Evolutionary conservation across 23 tunicate species (phyloP), one percentile per base, ranked within the genome.

Genomic region (Styela clava): DNA sequence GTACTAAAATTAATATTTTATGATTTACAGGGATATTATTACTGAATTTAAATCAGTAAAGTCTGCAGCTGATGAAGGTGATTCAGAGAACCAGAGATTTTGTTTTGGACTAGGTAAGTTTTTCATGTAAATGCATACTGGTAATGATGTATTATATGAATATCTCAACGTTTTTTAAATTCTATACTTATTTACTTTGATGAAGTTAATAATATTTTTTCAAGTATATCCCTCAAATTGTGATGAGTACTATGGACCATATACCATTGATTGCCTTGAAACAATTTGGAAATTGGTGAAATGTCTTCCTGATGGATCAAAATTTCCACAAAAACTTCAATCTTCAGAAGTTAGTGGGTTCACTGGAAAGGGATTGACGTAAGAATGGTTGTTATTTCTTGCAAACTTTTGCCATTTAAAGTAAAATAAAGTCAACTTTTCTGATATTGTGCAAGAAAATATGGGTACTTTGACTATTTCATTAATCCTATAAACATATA

Each of bases 61-160:
- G 26, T 16, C 52, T 25, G 23, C 62, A 37, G 63, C 82, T 23
- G 82, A 78, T 52, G 2, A n/a, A 28, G 82, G 82, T 2, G 34
- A 52, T 52, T 16, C 34, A 19, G 26, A 31, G n/a, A 63, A 52
- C 22, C 82, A 78, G 35, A 34, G 2, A 3, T 37, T 52, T 28
- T 78, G 82, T 78, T 78, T 78, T 78, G 82, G 82, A 52, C 21
- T 52, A n/a, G 31, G 82, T 78, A 78, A 78, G 71, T 26, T 5
- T 12, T 7, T 5, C 7, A n/a, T n/a, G n/a, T n/a, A n/a, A n/a
- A n/a, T n/a, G n/a, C n/a, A n/a, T n/a, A n/a, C n/a, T n/a, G n/a
- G n/a, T n/a, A n/a, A n/a, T n/a, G n/a, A n/a, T n/a, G n/a, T n/a
- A n/a, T n/a, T n/a, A n/a, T n/a, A n/a, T n/a, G n/a, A n/a, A n/a